Base-by-base conservation (phyloP, 2,888 invertebrate species). In the Azorinus chamasolen region DNA sequence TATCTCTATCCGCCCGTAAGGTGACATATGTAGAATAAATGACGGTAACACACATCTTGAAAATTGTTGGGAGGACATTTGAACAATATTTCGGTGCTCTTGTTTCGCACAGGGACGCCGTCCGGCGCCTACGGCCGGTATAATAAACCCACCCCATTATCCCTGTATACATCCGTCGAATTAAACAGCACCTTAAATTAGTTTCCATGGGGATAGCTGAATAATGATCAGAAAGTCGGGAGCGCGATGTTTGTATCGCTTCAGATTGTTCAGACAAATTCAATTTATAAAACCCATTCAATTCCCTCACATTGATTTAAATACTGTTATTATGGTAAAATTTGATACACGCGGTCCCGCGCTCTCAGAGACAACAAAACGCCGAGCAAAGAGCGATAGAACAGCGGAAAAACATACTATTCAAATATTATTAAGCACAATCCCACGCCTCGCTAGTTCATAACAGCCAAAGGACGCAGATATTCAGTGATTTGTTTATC, bases 211-310 rank as follows among this genome's bases (percentile, higher is more conserved):
- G 25, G 27, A 41, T 25, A 48, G 32, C 32, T 32, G 69, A 70
- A 70, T 70, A 70, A 53, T 54, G 75, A 75, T 69, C 64, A n/a
- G 5, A 53, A 12, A 61, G 48, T 54, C 64, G 54, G 51, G 78
- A 73, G 72, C 64, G 45, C 50, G 69, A 32, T 50, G 43, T 24
- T 45, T 57, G 68, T 64, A 69, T 64, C 68, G 37, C 64, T 69
- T 69, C 62, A 61, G 78, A 78, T 69, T 64, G 61, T 55, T 73
- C 63, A 64, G 72, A 73, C 78, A 78, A 78, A 78, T 71, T 78
- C 78, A 78, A 78, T 78, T 78, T 78, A 78, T 78, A 78, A 78
- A 78, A 32, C 46, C 78, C 51, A 73, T 78, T 78, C 78, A 69
- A 45, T 37, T 41, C 43, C n/a, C 53, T 68, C 45, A 46, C 66